These are phyloP conservation scores for Upupa epops DNA, from an alignment of 2,113 vertebrate species.

Conservation along the genomic window DNA sequence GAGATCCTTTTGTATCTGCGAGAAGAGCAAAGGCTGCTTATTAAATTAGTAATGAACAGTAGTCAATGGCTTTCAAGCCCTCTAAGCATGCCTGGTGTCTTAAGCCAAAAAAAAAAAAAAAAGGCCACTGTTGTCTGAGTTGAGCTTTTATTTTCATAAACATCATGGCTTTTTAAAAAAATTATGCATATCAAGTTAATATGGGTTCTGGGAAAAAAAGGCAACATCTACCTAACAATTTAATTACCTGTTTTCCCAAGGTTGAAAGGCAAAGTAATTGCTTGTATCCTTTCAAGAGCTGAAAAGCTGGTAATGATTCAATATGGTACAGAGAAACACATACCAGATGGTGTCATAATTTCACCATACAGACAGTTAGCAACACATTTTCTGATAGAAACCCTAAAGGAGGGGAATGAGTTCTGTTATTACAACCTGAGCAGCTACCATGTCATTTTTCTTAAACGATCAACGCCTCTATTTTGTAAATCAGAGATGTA, in stretches of 20 bases:
- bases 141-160: slow-evolving; percentile 53
- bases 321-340: slow-evolving; percentile 6
- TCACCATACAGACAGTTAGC: not conserved
- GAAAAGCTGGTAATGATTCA: slow-evolving; percentile 41
- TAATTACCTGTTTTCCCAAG: slow-evolving; percentile 30
- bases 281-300: slow-evolving; percentile 39
- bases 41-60: slow-evolving; percentile 80
- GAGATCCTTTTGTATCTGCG: slow-evolving; percentile 71
- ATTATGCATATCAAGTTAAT: not conserved
- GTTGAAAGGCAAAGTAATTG: slow-evolving; percentile 39
- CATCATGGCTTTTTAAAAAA: slow-evolving; percentile 19
- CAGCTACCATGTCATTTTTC: not conserved
- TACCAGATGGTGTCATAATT: slow-evolving; percentile 6
- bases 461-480: not conserved
- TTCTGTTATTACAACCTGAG: slow-evolving; percentile 1
- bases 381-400: not conserved
- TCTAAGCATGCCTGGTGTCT: slow-evolving; percentile 20
- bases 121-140: not conserved
- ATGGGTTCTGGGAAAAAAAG: not conserved
- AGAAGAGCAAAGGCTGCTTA: slow-evolving; percentile 68
- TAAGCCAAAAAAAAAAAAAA: slow-evolving; percentile 65
- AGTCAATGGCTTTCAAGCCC: slow-evolving; percentile 60
- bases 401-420: slow-evolving; percentile 3
- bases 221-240: slow-evolving; percentile 16
- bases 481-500: not conserved